Evolutionary conservation across 2,797 vertebrate genomes (phyloP), one percentile per base, ranked within the genome.

Genomic region (Epinephelus awoara): DNA sequence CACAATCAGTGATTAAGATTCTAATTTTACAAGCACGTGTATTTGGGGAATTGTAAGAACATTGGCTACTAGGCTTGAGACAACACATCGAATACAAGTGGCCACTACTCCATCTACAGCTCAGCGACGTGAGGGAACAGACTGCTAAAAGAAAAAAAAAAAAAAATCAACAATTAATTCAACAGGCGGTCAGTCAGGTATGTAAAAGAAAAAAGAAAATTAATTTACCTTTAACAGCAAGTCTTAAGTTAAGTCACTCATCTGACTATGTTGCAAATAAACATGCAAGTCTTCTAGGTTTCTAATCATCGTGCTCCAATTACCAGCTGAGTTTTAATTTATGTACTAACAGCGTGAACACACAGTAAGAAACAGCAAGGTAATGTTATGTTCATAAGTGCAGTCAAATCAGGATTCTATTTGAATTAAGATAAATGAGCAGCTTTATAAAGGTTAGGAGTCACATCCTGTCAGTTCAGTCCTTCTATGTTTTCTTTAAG

Each of bases 391-490:
- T 23, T 11, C 12, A 18, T 1, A n/a, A 19, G 17, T 58, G 15
- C 38, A 47, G n/a, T 64, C 21, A 56, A 40, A 46, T 47, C 25
- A 25, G 23, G 57, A 12, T 17, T 59, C n/a, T 50, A 29, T 27
- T 55, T n/a, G 13, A 23, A 71, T 50, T n/a, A 12, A 51, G 49
- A 56, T 51, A 23, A 47, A 52, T 21, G 1, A 55, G 42, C 4
- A 19, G 46, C 42, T 72, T 38, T 46, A 49, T 46, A 40, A 5
- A n/a, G 13, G 21, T 18, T 40, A 21, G 10, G 14, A 67, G 38
- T 68, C 62, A 52, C n/a, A 6, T 11, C 44, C 34, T 61, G 44
- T 62, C 46, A 42, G 40, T 65, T 59, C 5, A 63, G 10, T 68
- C 6, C 29, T 67, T 51, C 44, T 29, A 18, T 47, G 21, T 19